phyloP scores from a whole-genome alignment of 2,113 vertebrate species.

The Leucopternis melanops region DNA sequence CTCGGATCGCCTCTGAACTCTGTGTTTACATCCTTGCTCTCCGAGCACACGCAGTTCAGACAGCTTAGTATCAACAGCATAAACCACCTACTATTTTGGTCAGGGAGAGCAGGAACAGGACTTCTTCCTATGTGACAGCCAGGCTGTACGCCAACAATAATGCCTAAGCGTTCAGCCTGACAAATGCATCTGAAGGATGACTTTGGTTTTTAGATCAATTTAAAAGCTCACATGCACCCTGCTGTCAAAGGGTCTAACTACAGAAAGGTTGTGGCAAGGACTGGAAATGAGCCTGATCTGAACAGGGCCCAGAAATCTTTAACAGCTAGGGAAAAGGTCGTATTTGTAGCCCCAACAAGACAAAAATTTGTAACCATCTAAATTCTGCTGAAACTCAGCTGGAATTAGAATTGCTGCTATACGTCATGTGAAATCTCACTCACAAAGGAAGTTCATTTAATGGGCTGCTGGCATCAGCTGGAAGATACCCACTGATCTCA shows the following conservation, averaged over 20 bases:
- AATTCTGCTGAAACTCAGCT: background rate
- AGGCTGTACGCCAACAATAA: background rate
- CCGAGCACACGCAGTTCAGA: background rate
- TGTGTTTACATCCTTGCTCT: constrained; percentile 2
- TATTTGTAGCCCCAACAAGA: background rate
- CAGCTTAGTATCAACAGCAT: constrained; percentile 65
- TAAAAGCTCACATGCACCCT: background rate
- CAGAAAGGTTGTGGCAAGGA: background rate
- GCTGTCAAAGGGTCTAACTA: background rate
- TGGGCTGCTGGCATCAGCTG: background rate
- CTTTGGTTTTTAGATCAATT: background rate
- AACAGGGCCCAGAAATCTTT: background rate
- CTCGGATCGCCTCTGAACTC: background rate
- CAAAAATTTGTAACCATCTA: background rate
- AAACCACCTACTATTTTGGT: constrained; percentile 42
- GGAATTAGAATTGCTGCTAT: background rate
- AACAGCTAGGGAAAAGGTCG: background rate
- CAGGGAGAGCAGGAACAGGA: background rate
- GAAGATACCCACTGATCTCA: background rate
- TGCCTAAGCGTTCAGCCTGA: background rate
- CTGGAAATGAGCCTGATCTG: background rate
- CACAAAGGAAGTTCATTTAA: background rate
- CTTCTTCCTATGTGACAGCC: background rate
- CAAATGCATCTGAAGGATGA: background rate
- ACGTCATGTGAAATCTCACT: background rate